phyloP scores from a whole-genome alignment of 2,797 vertebrate genomes.

The Tiaroga cobitis region DNA sequence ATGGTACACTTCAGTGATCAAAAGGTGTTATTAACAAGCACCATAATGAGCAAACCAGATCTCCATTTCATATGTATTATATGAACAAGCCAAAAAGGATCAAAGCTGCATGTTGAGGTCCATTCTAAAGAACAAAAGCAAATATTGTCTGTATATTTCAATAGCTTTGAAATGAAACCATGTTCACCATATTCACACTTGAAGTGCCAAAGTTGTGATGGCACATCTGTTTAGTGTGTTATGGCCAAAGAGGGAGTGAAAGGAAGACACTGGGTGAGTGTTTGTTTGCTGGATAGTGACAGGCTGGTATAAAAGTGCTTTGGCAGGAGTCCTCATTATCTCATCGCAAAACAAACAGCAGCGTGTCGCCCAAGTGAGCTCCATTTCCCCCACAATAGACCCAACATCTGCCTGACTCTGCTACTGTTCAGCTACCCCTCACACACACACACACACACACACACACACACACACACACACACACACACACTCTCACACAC shows the following conservation, averaged over 20 bases:
- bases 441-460: constrained; percentile 28
- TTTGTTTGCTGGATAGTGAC: constrained; percentile 41
- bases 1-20: constrained; percentile 29
- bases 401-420: constrained; percentile 50
- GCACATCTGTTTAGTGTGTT: constrained; percentile 44
- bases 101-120: not conserved
- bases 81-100: not conserved
- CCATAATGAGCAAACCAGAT: constrained; percentile 40
- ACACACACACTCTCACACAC: not conserved
- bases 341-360: constrained; percentile 52
- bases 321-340: constrained; percentile 46
- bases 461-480: not conserved
- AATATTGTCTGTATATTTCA: too few relatives aligned
- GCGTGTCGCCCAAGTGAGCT: constrained; percentile 41
- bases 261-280: constrained; percentile 27
- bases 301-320: constrained; percentile 38
- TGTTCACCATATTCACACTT: constrained; percentile 21
- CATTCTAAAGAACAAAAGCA: not conserved
- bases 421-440: constrained; percentile 51
- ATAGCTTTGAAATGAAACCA: constrained; percentile 34
- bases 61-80: not conserved
- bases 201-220: constrained; percentile 30
- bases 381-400: constrained; percentile 54
- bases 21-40: constrained; percentile 35
- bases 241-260: constrained; percentile 18